Evolutionary conservation across 2,797 vertebrate species (phyloP), one percentile per base, ranked within the genome.

Genomic region (Aulostomus chinensis): DNA sequence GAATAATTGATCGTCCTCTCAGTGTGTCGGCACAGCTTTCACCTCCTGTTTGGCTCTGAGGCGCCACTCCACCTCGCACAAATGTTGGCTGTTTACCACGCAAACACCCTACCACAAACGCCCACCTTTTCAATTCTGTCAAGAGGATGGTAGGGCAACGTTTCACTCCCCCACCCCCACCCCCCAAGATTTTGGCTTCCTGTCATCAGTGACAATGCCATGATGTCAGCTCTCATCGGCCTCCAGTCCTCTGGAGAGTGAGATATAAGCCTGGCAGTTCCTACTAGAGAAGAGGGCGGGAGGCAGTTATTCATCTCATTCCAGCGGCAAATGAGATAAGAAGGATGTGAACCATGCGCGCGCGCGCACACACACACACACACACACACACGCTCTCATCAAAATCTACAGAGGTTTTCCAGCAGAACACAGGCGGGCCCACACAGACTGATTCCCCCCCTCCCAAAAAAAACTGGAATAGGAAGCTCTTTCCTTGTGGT

Each of bases 1-100:
- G 57, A 87, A 84, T 86, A 77, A 84, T 80, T 79, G 69, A 85
- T 68, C 64, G 79, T 52, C 67, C 72, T 69, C 75, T 75, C 55
- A 17, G 68, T 62, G 64, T 76, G 67, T 78, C 72, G 73, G 74
- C 65, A 66, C 73, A 63, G 59, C 60, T 57, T 59, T 58, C 53
- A 55, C 57, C 56, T 63, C 42, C 31, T 33, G 47, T 39, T 76
- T 0, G 7, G 58, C 32, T 65, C 39, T 52, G 36, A 36, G 66
- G 70, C 45, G 42, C 43, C 63, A 59, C 54, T 62, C 51, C 48
- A 25, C 29, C 18, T 34, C 4, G 13, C 49, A 41, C 58, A 74
- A 68, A 72, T 33, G 40, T 45, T 51, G 24, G 41, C 26, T 60
- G 22, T 73, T 76, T 66, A 52, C 26, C 51, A 62, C 46, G 47